Percentiles rank a stretch among this genome's conserved stretches.
These are phyloP conservation scores for Germaria angustata DNA, from an alignment of 2,888 invertebrate genomes.

Conservation along the genomic window DNA sequence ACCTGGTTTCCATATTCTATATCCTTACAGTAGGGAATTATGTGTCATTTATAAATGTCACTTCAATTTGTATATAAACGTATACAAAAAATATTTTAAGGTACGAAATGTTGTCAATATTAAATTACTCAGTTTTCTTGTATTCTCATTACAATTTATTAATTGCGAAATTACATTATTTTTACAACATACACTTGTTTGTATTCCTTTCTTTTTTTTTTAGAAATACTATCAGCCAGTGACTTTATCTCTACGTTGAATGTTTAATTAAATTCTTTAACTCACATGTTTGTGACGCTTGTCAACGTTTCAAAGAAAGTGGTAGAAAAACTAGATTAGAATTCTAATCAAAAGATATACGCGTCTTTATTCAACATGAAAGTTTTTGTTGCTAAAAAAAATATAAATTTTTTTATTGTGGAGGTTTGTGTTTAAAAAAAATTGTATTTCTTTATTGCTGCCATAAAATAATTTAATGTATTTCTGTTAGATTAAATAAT, in stretches of 20 bases:
- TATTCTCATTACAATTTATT: conserved; percentile 7
- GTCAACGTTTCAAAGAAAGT: neutral
- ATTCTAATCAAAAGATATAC: too few relatives aligned
- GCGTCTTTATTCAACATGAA: too few relatives aligned
- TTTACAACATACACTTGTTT: neutral
- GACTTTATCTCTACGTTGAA: neutral
- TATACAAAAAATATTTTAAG: neutral
- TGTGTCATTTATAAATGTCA: neutral
- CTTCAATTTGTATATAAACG: neutral
- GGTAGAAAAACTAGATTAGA: neutral
- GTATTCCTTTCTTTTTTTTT: neutral
- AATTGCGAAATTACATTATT: conserved; percentile 10
- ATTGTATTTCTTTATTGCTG: too few relatives aligned
- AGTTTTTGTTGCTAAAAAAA: too few relatives aligned
- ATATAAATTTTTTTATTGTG: too few relatives aligned
- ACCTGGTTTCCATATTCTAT: neutral
- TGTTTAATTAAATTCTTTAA: conserved; percentile 4
- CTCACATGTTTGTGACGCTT: conserved; percentile 14
- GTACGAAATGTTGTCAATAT: conserved; percentile 10
- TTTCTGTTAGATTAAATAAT: too few relatives aligned
- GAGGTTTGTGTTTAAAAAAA: too few relatives aligned
- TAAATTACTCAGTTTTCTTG: conserved; percentile 18
- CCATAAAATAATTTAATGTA: too few relatives aligned
- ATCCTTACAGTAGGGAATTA: neutral
- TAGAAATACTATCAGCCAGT: neutral